Evolutionary conservation across 1,140 invertebrate genomes (phyloP).

Genomic region (Lysiphlebus fabarum): DNA sequence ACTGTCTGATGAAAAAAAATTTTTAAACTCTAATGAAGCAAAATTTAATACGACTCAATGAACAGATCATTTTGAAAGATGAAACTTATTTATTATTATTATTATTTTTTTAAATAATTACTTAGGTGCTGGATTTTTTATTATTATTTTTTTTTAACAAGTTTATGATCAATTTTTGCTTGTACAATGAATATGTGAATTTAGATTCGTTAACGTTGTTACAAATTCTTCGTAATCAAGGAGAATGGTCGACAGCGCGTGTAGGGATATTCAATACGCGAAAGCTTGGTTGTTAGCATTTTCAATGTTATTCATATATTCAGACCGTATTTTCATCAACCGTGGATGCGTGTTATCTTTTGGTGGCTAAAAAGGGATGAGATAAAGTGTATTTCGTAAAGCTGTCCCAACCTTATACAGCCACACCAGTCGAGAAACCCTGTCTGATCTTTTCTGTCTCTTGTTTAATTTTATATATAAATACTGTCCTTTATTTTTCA

Average conservation of each 20-base stretch:
- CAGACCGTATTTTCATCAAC: constrained; percentile 35
- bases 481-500: too few relatives aligned
- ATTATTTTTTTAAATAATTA: not conserved
- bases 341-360: constrained; percentile 39
- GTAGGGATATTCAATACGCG: constrained; percentile 51
- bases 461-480: too few relatives aligned
- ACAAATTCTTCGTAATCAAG: constrained; percentile 52
- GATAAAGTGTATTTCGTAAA: constrained; percentile 31
- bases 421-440: not conserved
- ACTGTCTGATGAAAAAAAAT: constrained; percentile 1
- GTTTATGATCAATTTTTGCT: constrained; percentile 18
- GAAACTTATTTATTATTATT: constrained; percentile 9
- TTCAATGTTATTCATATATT: constrained; percentile 56
- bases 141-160: not conserved
- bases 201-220: constrained; percentile 52
- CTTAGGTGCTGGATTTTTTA: not conserved
- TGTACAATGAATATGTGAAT: constrained; percentile 23
- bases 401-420: constrained; percentile 12
- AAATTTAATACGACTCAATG: constrained; percentile 13
- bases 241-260: constrained; percentile 32
- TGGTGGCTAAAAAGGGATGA: constrained; percentile 5
- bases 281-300: constrained; percentile 45
- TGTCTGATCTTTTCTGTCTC: too few relatives aligned
- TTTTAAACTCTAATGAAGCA: constrained; percentile 11
- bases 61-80: constrained; percentile 6